Evolutionary conservation across 2,797 vertebrate genomes (phyloP).

Genomic region (Typhlichthys eigenmanni): DNA sequence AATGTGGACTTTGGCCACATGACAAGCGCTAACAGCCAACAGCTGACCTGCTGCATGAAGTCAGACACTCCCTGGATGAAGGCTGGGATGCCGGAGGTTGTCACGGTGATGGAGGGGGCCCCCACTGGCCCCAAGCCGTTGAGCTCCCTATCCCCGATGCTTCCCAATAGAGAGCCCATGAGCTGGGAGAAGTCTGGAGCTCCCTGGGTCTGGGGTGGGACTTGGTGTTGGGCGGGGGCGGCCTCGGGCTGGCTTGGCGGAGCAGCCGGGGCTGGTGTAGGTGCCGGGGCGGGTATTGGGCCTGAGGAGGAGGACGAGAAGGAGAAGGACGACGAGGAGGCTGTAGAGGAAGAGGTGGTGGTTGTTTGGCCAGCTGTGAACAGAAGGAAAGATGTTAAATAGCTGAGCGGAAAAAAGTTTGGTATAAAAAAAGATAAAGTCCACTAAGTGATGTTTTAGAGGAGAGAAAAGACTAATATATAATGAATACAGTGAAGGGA

Average conservation of each 20-base stretch:
- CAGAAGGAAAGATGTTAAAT: neutral
- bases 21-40: neutral
- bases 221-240: constrained; percentile 62
- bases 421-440: no score
- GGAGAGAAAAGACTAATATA: no score
- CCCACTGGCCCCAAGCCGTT: constrained; percentile 34
- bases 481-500: no score
- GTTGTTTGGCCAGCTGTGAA: constrained; percentile 62
- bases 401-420: neutral
- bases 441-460: no score
- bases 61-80: constrained; percentile 90
- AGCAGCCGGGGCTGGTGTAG: constrained; percentile 44
- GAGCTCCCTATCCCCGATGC: constrained; percentile 64
- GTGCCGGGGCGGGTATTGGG: constrained; percentile 42
- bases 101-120: constrained; percentile 85
- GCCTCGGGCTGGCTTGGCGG: constrained; percentile 47
- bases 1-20: neutral
- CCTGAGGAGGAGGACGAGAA: constrained; percentile 74
- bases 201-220: constrained; percentile 60
- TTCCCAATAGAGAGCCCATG: constrained; percentile 82
- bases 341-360: constrained; percentile 59
- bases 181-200: constrained; percentile 79
- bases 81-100: constrained; percentile 84
- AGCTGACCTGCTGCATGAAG: constrained; percentile 84
- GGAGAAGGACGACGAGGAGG: constrained; percentile 58